A percentile compares a stretch with the other conserved stretches of the same genome.
Evolutionary conservation across 1,140 invertebrate species (phyloP).

Genomic region (Branchinecta lindahli): DNA sequence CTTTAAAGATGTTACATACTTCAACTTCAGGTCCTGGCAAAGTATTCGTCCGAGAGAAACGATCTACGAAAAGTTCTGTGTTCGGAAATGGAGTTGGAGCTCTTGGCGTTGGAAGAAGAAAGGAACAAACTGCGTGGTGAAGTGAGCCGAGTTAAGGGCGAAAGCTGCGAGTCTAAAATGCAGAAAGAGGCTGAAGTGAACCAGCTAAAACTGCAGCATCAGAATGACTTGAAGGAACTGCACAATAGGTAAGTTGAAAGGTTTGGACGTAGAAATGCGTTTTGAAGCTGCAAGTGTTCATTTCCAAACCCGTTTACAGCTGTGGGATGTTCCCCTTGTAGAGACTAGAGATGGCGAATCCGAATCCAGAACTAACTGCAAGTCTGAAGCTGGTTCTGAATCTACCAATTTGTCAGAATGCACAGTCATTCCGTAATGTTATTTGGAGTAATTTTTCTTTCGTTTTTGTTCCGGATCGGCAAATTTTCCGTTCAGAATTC

Average conservation of each 20-base stretch:
- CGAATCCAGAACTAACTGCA: neutral
- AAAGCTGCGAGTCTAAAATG: neutral
- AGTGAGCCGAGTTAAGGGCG: neutral
- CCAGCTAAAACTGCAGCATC: neutral
- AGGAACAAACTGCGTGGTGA: conserved; percentile 3
- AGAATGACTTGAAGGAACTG: neutral
- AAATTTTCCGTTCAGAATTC: neutral
- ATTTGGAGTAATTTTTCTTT: neutral
- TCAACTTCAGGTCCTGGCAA: neutral
- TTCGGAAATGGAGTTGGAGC: neutral
- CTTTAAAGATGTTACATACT: too few species aligned
- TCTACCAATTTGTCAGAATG: neutral
- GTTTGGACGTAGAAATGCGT: neutral
- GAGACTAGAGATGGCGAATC: neutral
- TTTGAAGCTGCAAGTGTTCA: neutral
- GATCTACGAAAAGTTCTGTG: neutral
- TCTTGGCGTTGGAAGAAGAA: neutral
- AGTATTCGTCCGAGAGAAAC: neutral
- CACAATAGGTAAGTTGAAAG: conserved; percentile 1
- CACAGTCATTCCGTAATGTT: neutral
- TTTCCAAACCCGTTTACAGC: neutral
- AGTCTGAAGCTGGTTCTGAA: neutral
- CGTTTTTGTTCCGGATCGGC: neutral
- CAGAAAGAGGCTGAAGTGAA: neutral
- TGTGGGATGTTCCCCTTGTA: neutral